Evolutionary conservation across 2,797 vertebrate genomes (phyloP), one percentile per base, ranked within the genome.

Genomic region (Menidia menidia): DNA sequence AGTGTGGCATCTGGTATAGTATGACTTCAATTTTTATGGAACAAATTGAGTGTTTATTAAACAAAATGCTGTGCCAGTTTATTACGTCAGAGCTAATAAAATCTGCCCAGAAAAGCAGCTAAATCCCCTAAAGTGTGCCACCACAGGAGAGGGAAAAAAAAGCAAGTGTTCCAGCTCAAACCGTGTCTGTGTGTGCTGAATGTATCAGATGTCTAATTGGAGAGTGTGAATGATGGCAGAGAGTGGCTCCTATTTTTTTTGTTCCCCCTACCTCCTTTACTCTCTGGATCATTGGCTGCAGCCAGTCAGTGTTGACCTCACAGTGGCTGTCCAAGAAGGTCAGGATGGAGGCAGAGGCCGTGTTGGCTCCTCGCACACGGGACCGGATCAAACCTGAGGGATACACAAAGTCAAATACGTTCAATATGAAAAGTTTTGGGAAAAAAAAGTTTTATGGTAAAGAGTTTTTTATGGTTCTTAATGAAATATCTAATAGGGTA

Each of bases 251-350:
- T 7, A 39, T 15, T 30, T 6, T 8, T 11, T n/a, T 86, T 82
- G 25, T 25, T 25, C 25, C 25, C 25, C 25, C 25, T 88, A 99
- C 98, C 96, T 99, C 96, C 87, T 96, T 98, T 53, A 99, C 97
- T 71, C 98, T 91, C 91, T 98, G 97, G 75, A 99, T 94, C 96
- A 99, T 95, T 5, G 98, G 98, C 93, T 98, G 97, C 67, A 99
- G 95, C 98, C 98, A 99, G 75, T 98, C 97, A 0, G 88, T 87
- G 90, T 99, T 99, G 81, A 98, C 98, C 82, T 99, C 98, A 30
- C 98, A 99, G 92, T 99, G 98, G 82, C 98, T 99, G 88, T 99
- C 98, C 90, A 99, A 67, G 84, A 99, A 99, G 63, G 98, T 99
- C 75, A 99, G 94, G 86, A 99, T 82, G 11, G 95, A 86, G 69